Percentiles rank a stretch among this genome's conserved stretches.
phyloP scores from a whole-genome alignment of 2,888 invertebrate species.

The Thalpophila matura region DNA sequence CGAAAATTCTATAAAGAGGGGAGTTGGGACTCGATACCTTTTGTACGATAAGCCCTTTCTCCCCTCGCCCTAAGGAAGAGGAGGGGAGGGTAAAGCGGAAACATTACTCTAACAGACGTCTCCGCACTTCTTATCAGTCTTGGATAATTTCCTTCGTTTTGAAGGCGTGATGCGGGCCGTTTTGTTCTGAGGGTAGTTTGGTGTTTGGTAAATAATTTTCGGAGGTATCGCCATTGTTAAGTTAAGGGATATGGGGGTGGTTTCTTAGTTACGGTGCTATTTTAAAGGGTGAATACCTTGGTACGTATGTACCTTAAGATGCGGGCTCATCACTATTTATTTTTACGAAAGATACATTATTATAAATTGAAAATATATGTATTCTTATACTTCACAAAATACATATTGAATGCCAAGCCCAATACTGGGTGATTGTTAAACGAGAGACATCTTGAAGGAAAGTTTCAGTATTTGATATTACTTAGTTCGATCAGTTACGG shows the following conservation, averaged over 20 bases:
- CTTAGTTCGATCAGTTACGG: too few relatives aligned
- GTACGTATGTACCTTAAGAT: conserved; percentile 29
- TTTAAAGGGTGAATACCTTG: conserved; percentile 50
- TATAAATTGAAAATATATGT: too few relatives aligned
- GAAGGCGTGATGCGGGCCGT: conserved; percentile 73
- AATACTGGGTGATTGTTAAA: too few relatives aligned
- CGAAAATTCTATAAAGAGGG: conserved; percentile 90
- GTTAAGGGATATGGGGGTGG: conserved; percentile 40
- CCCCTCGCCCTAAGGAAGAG: conserved; percentile 64
- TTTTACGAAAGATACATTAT: too few relatives aligned
- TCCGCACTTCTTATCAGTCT: conserved; percentile 85
- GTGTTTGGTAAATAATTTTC: conserved; percentile 62
- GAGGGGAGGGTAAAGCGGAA: conserved; percentile 69
- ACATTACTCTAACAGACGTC: conserved; percentile 88
- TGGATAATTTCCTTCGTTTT: conserved; percentile 83
- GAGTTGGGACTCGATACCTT: conserved; percentile 83
- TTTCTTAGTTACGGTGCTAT: conserved; percentile 14
- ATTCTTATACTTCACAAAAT: too few relatives aligned
- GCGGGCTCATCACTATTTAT: conserved; percentile 4
- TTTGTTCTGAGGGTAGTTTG: conserved; percentile 58
- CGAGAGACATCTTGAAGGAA: too few relatives aligned
- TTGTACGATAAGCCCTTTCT: conserved; percentile 87
- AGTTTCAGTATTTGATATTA: too few relatives aligned
- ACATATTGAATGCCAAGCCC: too few relatives aligned
- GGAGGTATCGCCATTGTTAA: conserved; percentile 48